Evolutionary conservation across 2,113 vertebrate genomes (phyloP).

Genomic region (Axis porcinus): DNA sequence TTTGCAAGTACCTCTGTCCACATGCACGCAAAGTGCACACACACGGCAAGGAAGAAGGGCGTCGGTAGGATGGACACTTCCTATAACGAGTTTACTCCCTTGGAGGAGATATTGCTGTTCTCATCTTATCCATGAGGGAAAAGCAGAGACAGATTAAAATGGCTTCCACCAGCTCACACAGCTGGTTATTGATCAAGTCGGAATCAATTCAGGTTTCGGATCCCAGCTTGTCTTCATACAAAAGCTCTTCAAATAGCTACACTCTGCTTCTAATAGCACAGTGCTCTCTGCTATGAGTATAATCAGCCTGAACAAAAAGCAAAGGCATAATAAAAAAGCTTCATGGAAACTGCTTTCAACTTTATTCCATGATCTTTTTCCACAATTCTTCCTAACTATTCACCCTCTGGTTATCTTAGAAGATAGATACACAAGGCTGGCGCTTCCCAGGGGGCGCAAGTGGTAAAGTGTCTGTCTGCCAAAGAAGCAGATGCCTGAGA

Average conservation of each 20-base stretch:
- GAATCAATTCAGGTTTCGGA: not conserved
- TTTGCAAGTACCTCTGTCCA: not conserved
- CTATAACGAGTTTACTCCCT: not conserved
- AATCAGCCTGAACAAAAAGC: not conserved
- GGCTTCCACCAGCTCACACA: not conserved
- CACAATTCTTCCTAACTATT: not conserved
- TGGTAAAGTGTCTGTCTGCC: not conserved
- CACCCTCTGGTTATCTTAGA: not conserved
- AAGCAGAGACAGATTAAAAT: not conserved
- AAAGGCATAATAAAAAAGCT: not conserved
- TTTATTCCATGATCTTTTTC: not conserved
- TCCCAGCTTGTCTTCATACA: not conserved
- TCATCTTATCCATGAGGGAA: not conserved
- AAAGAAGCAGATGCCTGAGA: not conserved
- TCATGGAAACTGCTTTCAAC: not conserved
- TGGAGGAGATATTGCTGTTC: not conserved
- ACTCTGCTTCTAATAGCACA: not conserved
- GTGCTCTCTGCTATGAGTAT: not conserved
- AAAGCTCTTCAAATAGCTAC: not conserved
- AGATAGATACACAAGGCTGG: not conserved
- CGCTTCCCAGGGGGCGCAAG: not conserved
- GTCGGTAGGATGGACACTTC: not conserved
- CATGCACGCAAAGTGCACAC: not conserved
- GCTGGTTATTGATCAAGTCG: not conserved
- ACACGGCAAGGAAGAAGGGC: not conserved